Conservation (phyloP, 2,797 vertebrate genomes). For the Muscicapa comitata region DNA sequence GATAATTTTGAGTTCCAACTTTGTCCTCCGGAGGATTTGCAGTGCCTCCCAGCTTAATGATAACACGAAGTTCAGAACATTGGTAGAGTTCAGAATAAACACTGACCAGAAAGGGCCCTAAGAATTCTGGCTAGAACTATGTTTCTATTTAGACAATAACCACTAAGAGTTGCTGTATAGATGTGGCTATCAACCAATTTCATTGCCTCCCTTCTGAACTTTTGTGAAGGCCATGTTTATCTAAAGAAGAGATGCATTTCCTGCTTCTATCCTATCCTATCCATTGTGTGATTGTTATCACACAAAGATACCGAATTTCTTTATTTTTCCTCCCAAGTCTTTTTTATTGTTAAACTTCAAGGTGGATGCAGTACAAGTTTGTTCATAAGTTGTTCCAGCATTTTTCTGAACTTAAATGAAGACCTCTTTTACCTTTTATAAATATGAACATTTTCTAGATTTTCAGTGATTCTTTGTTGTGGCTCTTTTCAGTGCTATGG, state of each 20-base stretch:
- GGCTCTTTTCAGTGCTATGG: background rate
- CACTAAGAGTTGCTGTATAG: background rate
- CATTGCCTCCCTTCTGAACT: background rate
- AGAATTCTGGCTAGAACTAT: background rate
- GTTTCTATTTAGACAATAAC: background rate
- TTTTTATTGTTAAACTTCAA: background rate
- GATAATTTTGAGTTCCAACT: slow-evolving; percentile 12
- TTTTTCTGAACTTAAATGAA: background rate
- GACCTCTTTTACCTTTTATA: background rate
- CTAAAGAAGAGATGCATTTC: background rate
- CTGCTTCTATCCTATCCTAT: background rate
- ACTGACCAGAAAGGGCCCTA: background rate
- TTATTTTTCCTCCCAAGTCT: background rate
- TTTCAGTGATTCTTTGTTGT: background rate
- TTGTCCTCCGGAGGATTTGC: background rate
- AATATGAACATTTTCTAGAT: background rate
- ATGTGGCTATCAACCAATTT: background rate
- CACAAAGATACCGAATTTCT: background rate
- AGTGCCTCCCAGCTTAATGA: background rate
- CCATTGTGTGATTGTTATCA: background rate
- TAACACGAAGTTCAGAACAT: background rate
- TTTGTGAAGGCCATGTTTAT: background rate
- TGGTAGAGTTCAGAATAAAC: background rate
- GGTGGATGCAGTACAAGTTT: background rate
- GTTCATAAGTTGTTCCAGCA: background rate